Base-by-base conservation (phyloP, 2,888 invertebrate genomes). In the Acholoe squamosa region DNA sequence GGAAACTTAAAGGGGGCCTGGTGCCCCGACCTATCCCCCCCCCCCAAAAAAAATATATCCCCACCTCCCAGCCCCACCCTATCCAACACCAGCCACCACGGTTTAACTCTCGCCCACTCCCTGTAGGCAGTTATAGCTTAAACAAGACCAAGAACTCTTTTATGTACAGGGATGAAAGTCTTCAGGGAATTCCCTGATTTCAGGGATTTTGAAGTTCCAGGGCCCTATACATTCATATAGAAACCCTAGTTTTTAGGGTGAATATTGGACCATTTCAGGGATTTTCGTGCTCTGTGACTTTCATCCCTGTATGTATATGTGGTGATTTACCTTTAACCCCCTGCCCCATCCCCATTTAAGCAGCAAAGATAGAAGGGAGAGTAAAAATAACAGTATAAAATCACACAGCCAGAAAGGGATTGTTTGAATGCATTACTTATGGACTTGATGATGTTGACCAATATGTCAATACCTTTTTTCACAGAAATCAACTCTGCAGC, bases 401-500 rank as follows among this genome's bases (percentile, higher is more conserved):
- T 7, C 43, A 80, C 34, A 80, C 22, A 80, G 25, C 33, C 19
- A n/a, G 12, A 43, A 80, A 43, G 31, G 19, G 43, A 80, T n/a
- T 80, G 80, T 19, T n/a, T n/a, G 80, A 80, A 12, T 80, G 80
- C 80, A 80, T 80, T 80, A 80, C 80, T 43, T 80, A 43, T 80
- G 80, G 43, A 80, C 80, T 80, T 80, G 80, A 80, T 80, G 80
- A 80, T 80, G 80, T 34, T 80, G 34, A 80, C 31, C 76, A 25
- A 80, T n/a, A 80, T 34, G 33, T 33, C 34, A 22, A 43, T 80
- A 19, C 61, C 61, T n/a, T n/a, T n/a, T 61, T 19, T 12, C 61
- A n/a, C 61, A n/a, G 61, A 61, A 61, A n/a, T n/a, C 61, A 61
- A n/a, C 61, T 19, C 61, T 43, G 43, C 43, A 43, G 61, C 61